These are phyloP conservation scores for Argyrosomus regius DNA, from an alignment of 2,797 vertebrate species.

Conservation along the genomic window DNA sequence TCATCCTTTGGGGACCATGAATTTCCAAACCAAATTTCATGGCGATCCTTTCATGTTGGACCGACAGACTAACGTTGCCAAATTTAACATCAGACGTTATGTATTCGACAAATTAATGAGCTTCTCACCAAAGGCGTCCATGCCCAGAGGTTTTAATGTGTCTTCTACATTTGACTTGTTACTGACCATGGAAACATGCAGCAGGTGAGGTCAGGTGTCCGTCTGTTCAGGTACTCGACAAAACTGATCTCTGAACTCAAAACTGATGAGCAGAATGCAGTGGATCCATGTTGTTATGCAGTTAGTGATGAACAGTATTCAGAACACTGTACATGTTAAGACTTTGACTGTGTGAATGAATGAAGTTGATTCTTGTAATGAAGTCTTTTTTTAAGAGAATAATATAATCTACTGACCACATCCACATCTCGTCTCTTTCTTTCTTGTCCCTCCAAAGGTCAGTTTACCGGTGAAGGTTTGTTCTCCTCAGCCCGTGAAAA, in stretches of 20 bases:
- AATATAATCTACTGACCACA: constrained; percentile 64
- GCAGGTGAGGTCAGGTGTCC: background rate
- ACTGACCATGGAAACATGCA: background rate
- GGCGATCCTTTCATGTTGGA: no score
- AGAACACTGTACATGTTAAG: constrained; percentile 21
- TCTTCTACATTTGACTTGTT: background rate
- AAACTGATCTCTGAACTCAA: background rate
- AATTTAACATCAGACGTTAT: background rate
- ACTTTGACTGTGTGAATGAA: constrained; percentile 29
- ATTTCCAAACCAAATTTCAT: constrained; percentile 2
- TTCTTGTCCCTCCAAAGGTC: background rate
- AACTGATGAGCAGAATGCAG: background rate
- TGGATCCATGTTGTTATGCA: constrained; percentile 26
- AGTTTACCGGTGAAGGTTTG: background rate
- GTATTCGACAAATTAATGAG: background rate
- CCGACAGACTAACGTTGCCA: no score
- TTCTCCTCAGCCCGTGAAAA: background rate
- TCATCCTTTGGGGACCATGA: background rate
- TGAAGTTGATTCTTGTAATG: constrained; percentile 51
- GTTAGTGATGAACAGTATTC: constrained; percentile 8
- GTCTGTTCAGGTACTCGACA: background rate
- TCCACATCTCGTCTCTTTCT: background rate
- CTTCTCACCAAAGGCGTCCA: background rate
- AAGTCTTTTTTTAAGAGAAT: constrained; percentile 60
- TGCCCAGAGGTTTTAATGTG: background rate